phyloP scores from a whole-genome alignment of 2,888 invertebrate species.

The Leptopilina syphax region DNA sequence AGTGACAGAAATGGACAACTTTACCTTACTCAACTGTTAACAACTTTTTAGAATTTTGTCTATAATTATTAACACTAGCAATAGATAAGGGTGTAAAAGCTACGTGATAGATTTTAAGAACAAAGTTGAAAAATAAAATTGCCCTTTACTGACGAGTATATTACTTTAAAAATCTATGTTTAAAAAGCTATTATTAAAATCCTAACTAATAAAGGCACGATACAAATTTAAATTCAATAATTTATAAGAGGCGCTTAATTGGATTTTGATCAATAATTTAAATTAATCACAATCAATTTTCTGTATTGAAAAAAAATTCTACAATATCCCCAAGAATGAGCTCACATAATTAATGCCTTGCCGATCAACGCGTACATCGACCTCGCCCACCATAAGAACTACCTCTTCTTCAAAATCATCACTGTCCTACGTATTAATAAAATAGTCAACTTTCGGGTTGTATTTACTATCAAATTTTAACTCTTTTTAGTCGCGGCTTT shows the following conservation, averaged over 20 bases:
- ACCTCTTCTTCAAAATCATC: slow-evolving; percentile 73
- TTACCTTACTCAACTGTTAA: not conserved
- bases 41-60: not conserved
- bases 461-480: not conserved
- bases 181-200: not conserved
- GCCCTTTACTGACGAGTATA: not conserved
- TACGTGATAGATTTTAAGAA: not conserved
- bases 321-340: slow-evolving; percentile 43
- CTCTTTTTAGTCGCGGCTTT: not conserved
- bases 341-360: slow-evolving; percentile 73
- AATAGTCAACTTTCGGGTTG: slow-evolving; percentile 40
- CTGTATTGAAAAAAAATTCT: not conserved
- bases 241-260: not conserved
- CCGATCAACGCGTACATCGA: slow-evolving; percentile 68
- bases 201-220: not conserved
- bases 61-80: not conserved
- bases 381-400: slow-evolving; percentile 71
- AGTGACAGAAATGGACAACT: slow-evolving; percentile 5
- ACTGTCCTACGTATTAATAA: slow-evolving; percentile 68
- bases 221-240: not conserved
- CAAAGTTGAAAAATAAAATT: not conserved
- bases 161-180: not conserved
- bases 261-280: not conserved
- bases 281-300: not conserved
- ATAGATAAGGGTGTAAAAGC: not conserved